A percentile compares a stretch with the other conserved stretches of the same genome.
Evolutionary conservation across 2,113 vertebrate genomes (phyloP).

Genomic region (Pantherophis guttatus): DNA sequence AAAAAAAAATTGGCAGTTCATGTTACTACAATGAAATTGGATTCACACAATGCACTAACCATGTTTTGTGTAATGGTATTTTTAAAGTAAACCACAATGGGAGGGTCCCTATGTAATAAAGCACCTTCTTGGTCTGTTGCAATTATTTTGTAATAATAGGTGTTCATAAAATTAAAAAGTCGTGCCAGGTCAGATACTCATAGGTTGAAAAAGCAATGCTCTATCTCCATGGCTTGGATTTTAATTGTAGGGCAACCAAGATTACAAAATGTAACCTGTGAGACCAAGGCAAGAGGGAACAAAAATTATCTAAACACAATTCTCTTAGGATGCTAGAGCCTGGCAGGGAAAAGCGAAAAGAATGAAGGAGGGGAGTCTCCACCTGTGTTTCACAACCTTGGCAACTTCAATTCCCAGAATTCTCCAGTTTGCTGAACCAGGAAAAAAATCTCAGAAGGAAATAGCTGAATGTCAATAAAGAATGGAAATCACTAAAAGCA

Average conservation of each 20-base stretch:
- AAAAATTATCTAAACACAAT: not conserved
- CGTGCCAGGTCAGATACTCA: not conserved
- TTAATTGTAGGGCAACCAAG: not conserved
- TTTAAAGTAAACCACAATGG: not conserved
- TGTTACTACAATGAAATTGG: not conserved
- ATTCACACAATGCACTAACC: not conserved
- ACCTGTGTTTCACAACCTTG: not conserved
- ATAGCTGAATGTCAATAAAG: not conserved
- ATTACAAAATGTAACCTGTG: not conserved
- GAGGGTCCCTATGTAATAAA: not conserved
- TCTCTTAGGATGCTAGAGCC: not conserved
- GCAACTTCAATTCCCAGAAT: not conserved
- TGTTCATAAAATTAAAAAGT: not conserved
- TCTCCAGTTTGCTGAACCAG: not conserved
- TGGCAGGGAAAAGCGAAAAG: not conserved
- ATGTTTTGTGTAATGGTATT: not conserved
- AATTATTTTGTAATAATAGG: not conserved
- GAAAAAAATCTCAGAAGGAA: not conserved
- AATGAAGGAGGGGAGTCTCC: not conserved
- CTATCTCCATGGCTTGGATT: not conserved
- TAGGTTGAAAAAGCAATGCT: not conserved
- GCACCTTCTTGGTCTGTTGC: not conserved
- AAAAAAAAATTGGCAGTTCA: not conserved
- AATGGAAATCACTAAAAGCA: not conserved
- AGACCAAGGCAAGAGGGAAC: not conserved